Percentiles rank a stretch among this genome's conserved stretches.
These are phyloP conservation scores for roundworm (Caenorhabditis elegans) DNA, from an alignment of 1,140 invertebrate genomes.

Conservation along the genomic window WBcel235 BX284605.5:10124001-10124500, in stretches of 20 bases:
- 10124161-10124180: neutral
- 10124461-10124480: no score
- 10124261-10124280: neutral
- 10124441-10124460: no score
- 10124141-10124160: neutral
- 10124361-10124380: no score
- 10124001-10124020: no score
- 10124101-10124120: neutral
- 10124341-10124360: neutral
- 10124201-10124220: neutral
- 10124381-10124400: no score
- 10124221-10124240: neutral
- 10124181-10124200: neutral
- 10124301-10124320: neutral
- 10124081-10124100: neutral
- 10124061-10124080: neutral
- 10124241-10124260: neutral
- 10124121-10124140: neutral
- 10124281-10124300: neutral
- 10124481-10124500: no score
- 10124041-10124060: neutral
- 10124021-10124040: neutral
- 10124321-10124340: neutral
- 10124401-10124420: no score
- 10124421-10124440: no score